Conservation (phyloP, 2,797 vertebrate genomes). For the Sitta carolinensis region DNA sequence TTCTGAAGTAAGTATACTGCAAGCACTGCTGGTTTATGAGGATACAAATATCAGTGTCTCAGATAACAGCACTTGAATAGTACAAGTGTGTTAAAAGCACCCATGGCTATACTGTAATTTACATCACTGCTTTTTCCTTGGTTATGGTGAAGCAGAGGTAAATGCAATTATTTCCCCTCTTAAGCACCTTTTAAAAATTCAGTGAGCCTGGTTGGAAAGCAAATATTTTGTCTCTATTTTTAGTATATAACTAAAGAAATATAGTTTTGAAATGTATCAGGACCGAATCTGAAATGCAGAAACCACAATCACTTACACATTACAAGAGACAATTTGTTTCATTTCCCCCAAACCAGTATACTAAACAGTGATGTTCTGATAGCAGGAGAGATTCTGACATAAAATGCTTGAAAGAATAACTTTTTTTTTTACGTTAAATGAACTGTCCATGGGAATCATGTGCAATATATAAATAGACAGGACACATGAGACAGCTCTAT, state of each 20-base stretch:
- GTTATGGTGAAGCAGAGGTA: neutral
- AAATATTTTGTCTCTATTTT: neutral
- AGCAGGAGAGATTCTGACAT: neutral
- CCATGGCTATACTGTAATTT: neutral
- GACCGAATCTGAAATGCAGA: neutral
- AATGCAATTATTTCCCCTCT: slow-evolving; percentile 1
- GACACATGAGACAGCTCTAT: neutral
- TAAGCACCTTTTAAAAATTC: neutral
- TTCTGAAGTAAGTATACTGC: neutral
- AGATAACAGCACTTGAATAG: neutral
- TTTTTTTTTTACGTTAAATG: neutral
- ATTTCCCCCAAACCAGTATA: neutral
- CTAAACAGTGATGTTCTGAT: neutral
- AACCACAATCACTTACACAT: neutral
- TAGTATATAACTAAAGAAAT: neutral
- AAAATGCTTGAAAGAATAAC: neutral
- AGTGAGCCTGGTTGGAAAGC: neutral
- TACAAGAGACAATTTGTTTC: neutral
- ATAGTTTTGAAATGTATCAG: neutral
- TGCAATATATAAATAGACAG: neutral
- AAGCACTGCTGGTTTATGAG: neutral
- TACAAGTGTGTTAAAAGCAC: neutral
- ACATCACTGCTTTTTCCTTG: neutral
- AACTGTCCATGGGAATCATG: neutral
- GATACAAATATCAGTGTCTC: neutral